Base-by-base conservation (phyloP, 2,888 invertebrate genomes). In the Chydorus sphaericus region DNA sequence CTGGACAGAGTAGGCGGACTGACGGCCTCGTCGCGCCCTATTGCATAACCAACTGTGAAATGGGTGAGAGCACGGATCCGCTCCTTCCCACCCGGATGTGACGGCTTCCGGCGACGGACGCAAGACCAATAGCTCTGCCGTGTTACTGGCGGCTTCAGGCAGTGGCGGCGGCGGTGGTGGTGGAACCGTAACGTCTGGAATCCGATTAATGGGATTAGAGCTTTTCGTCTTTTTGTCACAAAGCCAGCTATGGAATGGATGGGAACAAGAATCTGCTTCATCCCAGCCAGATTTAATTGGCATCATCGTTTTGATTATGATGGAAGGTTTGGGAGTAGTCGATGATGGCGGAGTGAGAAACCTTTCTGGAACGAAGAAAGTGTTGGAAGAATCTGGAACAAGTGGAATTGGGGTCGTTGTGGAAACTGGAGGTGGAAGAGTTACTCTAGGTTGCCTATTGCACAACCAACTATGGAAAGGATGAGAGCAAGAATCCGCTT, bases 241-340 rank as follows among this genome's bases (percentile, higher is more conserved):
- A 8, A 59, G 57, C 59, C 59, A 59, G 20, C 56, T 53, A 50
- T 59, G 59, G 52, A 59, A 59, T 31, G 59, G 57, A 37, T 59
- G 59, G 16, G 37, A 55, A 39, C 59, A 59, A 1, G 59, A 58
- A 26, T 59, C 58, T 10, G 55, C 58, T 4, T n/a, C 44, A 14
- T 44, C 44, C 44, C 44, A 44, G 4, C 44, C 44, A 28, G 52
- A 18, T 52, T 31, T 16, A 3, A 37, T 52, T 8, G 51, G 29
- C 14, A 16, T 31, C 3, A 31, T n/a, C 3, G 52, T 33, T 52
- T 33, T 52, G 11, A 26, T 10, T 16, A 28, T 44, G 10, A 28
- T 44, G 8, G 4, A 20, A 2, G n/a, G 14, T 23, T 44, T 14
- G 4, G 38, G 38, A 4, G 39, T 6, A 7, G 4, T 7, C 16